Conservation (phyloP, 2,888 invertebrate genomes). For the Lottia scabra region DNA sequence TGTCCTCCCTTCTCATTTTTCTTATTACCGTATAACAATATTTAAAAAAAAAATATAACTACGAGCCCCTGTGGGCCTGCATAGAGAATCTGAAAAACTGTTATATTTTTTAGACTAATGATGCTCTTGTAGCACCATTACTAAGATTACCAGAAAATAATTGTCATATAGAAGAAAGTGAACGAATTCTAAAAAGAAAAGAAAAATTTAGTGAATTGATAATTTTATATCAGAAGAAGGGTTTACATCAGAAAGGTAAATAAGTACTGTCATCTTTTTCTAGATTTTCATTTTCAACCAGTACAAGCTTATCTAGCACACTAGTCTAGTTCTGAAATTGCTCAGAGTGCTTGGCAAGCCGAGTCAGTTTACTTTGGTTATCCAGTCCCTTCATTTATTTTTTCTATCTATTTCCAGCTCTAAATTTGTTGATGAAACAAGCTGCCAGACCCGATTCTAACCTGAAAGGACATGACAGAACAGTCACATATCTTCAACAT, state of each 20-base stretch:
- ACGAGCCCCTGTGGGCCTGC: too few species aligned
- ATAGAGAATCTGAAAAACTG: too few species aligned
- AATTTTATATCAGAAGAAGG: conserved; percentile 94
- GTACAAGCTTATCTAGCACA: too few species aligned
- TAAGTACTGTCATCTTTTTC: too few species aligned
- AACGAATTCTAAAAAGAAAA: conserved; percentile 86
- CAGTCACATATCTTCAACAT: conserved; percentile 91
- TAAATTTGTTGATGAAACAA: conserved; percentile 85
- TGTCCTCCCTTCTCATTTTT: too few species aligned
- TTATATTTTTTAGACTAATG: conserved; percentile 82
- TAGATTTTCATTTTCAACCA: too few species aligned
- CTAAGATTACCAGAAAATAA: conserved; percentile 85
- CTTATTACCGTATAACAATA: too few species aligned
- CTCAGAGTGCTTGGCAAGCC: too few species aligned
- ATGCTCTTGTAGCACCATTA: conserved; percentile 91
- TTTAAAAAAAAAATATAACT: too few species aligned
- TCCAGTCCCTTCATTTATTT: too few species aligned
- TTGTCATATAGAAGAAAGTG: conserved; percentile 94
- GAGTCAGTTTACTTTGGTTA: too few species aligned
- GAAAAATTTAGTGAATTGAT: conserved; percentile 93
- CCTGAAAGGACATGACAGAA: conserved; percentile 83
- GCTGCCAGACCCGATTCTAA: conserved; percentile 79
- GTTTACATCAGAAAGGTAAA: conserved; percentile 83
- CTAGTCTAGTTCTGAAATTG: too few species aligned
- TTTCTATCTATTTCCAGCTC: conserved; percentile 73